Evolutionary conservation across 2,888 invertebrate species (phyloP), one percentile per base, ranked within the genome.

Genomic region (Orthosia incerta): DNA sequence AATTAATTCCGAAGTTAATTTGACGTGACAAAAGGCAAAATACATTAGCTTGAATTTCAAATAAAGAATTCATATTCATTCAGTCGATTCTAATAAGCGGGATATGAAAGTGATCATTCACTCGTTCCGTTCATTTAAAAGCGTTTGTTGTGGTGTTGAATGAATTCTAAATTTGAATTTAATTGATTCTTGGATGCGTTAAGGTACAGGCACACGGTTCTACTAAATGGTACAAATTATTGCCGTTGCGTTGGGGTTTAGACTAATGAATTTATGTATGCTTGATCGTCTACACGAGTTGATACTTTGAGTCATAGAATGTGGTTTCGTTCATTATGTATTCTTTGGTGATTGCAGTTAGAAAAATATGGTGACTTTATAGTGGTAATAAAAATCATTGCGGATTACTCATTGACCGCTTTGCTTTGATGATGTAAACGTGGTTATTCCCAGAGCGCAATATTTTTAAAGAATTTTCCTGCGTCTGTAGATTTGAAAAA

Each of bases 91-190:
- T 85, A 81, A 86, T 87, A 87, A 85, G 80, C 62, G 79, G 73
- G 76, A 72, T 86, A 84, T 87, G 86, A 85, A 86, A 79, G 85
- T 76, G 74, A 87, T 87, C 85, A 80, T 73, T 87, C 87, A 86
- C 69, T 86, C 71, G 74, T 85, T 85, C 79, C 76, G 71, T 86
- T 85, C 82, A 82, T 82, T 86, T 74, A 69, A 84, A 86, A 79
- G 59, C 82, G 66, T 71, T 74, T 67, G 62, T 72, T 74, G 68
- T 63, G 74, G 72, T 77, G 83, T 77, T 78, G 67, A 71, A 75
- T 80, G 85, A 83, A 86, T 86, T 83, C 59, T 57, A 80, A 74
- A 80, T 83, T 75, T 74, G 20, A 85, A 76, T 75, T 71, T 68
- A 76, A 81, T 85, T 70, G 74, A 71, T 77, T 79, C 76, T 56